Percentiles rank a stretch among this genome's conserved stretches.
These are phyloP conservation scores for Mechanitis mazaeus DNA, from an alignment of 2,888 invertebrate species.

Conservation along the genomic window DNA sequence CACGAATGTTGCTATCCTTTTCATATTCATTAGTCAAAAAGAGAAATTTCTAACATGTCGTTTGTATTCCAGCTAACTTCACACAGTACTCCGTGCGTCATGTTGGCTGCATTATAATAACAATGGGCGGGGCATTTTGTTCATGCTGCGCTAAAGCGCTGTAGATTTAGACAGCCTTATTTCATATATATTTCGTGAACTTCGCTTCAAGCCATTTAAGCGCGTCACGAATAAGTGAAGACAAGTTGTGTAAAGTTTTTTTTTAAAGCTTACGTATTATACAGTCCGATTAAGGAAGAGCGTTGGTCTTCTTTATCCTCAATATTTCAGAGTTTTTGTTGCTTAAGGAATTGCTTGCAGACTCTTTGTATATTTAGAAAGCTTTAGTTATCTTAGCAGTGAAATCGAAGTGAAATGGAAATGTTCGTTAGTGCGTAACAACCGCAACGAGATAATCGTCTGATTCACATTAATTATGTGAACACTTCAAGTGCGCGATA, in stretches of 20 bases:
- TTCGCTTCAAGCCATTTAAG: conserved; percentile 34
- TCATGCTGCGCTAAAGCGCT: conserved; percentile 47
- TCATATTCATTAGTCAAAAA: conserved; percentile 34
- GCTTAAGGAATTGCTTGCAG: background rate
- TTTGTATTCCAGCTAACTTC: conserved; percentile 49
- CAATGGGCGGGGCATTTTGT: conserved; percentile 57
- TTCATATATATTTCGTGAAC: background rate
- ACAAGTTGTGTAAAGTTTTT: conserved; percentile 68
- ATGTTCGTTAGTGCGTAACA: conserved; percentile 48
- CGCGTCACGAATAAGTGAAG: conserved; percentile 34
- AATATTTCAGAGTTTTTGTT: conserved; percentile 9
- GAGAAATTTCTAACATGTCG: conserved; percentile 36
- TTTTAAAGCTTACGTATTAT: conserved; percentile 65
- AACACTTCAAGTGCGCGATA: conserved; percentile 68
- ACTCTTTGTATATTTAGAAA: conserved; percentile 17
- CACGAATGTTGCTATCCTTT: conserved; percentile 35
- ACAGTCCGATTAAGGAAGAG: conserved; percentile 49
- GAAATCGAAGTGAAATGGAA: conserved; percentile 32
- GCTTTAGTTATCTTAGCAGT: conserved; percentile 24
- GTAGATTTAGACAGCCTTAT: conserved; percentile 18
- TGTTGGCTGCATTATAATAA: conserved; percentile 75
- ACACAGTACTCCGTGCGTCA: conserved; percentile 57
- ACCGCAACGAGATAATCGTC: conserved; percentile 48
- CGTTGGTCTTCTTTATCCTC: conserved; percentile 33
- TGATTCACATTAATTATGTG: conserved; percentile 73